phyloP scores from a whole-genome alignment of 2,888 invertebrate species.

The Nephrotoma appendiculata region DNA sequence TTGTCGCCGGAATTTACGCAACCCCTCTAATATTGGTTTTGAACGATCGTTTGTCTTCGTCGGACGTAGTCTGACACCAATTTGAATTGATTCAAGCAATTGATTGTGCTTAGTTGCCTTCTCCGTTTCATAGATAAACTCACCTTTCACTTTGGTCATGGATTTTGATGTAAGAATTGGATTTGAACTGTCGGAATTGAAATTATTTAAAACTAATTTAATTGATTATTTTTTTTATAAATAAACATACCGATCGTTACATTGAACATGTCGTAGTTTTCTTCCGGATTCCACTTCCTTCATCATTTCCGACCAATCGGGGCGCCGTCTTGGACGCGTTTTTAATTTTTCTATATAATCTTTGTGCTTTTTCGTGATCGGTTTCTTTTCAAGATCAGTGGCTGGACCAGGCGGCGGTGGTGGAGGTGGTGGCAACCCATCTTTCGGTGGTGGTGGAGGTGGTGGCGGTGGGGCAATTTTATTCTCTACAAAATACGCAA shows the following conservation, averaged over 20 bases:
- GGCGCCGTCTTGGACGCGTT: conserved; percentile 61
- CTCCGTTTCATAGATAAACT: conserved; percentile 81
- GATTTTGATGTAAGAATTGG: conserved; percentile 42
- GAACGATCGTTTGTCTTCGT: conserved; percentile 75
- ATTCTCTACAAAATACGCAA: background rate
- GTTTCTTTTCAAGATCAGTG: conserved; percentile 43
- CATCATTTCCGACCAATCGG: conserved; percentile 83
- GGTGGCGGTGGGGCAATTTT: conserved; percentile 24
- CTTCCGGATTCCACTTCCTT: conserved; percentile 76
- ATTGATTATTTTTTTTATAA: background rate
- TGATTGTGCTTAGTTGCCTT: conserved; percentile 66
- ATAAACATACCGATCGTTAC: conserved; percentile 55
- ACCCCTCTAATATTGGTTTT: conserved; percentile 66
- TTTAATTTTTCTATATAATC: conserved; percentile 56
- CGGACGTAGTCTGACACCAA: conserved; percentile 59
- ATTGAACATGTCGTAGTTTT: conserved; percentile 65
- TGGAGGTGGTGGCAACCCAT: conserved; percentile 50
- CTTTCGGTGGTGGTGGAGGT: conserved; percentile 23
- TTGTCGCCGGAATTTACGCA: conserved; percentile 76
- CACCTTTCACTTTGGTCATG: conserved; percentile 54
- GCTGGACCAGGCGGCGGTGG: conserved; percentile 53
- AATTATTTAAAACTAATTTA: background rate
- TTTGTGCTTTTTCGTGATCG: conserved; percentile 43
- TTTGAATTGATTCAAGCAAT: conserved; percentile 65
- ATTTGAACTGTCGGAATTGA: conserved; percentile 34